These are phyloP conservation scores for Sclerodermus sp. DNA, from an alignment of 2,888 invertebrate species.

Conservation along the genomic window DNA sequence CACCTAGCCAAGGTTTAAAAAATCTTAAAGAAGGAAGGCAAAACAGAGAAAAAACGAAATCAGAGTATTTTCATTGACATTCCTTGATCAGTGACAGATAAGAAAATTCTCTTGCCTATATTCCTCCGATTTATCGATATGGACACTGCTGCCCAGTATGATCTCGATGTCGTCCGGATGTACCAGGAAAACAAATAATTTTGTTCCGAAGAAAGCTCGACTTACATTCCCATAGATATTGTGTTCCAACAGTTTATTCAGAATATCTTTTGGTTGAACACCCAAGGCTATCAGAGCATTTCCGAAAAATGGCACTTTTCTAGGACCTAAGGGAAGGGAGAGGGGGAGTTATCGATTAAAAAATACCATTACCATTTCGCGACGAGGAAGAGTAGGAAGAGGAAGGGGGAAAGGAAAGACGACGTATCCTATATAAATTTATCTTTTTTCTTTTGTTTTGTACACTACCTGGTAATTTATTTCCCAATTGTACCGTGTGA, in stretches of 20 bases:
- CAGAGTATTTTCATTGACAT: not conserved
- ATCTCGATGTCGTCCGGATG: conserved; percentile 52
- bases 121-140: conserved; percentile 52
- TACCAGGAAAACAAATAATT: conserved; percentile 43
- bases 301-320: conserved; percentile 45
- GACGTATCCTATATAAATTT: too few species aligned
- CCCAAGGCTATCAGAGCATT: conserved; percentile 39
- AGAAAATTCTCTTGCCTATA: conserved; percentile 41
- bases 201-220: conserved; percentile 46
- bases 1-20: conserved; percentile 56
- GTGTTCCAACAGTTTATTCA: conserved; percentile 24
- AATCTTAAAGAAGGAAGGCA: conserved; percentile 28
- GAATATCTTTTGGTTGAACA: conserved; percentile 36
- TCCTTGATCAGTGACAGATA: not conserved
- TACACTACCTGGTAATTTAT: conserved; percentile 43
- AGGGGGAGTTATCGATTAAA: too few species aligned
- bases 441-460: too few species aligned
- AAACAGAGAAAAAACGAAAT: not conserved
- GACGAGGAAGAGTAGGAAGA: too few species aligned
- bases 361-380: too few species aligned
- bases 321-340: conserved; percentile 41
- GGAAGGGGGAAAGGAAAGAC: too few species aligned
- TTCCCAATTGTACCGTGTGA: conserved; percentile 37
- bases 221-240: conserved; percentile 42
- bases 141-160: conserved; percentile 49